Conservation (phyloP, 2,797 vertebrate genomes). For the Eulemur albifrons region DNA sequence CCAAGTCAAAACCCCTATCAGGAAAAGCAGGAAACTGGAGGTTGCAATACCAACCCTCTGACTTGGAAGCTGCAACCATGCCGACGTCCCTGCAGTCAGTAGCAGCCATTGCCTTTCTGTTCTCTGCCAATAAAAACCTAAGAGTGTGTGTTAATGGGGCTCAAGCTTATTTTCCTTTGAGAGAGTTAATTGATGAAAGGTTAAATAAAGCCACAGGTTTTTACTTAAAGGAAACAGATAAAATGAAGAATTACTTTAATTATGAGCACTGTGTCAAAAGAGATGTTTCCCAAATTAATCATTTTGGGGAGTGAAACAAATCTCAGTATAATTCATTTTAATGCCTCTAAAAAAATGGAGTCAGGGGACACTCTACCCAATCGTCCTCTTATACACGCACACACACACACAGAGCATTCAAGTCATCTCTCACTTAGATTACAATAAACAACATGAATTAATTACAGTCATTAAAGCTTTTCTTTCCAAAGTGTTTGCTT, state of each 20-base stretch:
- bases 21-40: background rate
- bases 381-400: background rate
- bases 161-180: constrained; percentile 56
- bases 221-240: constrained; percentile 59
- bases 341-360: background rate
- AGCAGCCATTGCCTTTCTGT: background rate
- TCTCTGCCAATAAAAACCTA: background rate
- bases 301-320: constrained; percentile 57
- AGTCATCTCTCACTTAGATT: constrained; percentile 8
- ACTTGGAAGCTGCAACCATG: background rate
- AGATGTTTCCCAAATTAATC: constrained; percentile 60
- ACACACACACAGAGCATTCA: background rate
- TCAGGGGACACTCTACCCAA: background rate
- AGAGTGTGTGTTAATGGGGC: background rate
- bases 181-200: constrained; percentile 51
- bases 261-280: constrained; percentile 45
- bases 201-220: constrained; percentile 52
- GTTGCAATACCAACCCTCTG: background rate
- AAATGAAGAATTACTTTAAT: constrained; percentile 67
- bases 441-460: background rate
- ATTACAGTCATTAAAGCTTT: constrained; percentile 21
- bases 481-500: constrained; percentile 37
- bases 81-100: too few relatives aligned
- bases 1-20: background rate
- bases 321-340: constrained; percentile 50